phyloP scores from a whole-genome alignment of 2,797 vertebrate genomes.

The Picus viridis region DNA sequence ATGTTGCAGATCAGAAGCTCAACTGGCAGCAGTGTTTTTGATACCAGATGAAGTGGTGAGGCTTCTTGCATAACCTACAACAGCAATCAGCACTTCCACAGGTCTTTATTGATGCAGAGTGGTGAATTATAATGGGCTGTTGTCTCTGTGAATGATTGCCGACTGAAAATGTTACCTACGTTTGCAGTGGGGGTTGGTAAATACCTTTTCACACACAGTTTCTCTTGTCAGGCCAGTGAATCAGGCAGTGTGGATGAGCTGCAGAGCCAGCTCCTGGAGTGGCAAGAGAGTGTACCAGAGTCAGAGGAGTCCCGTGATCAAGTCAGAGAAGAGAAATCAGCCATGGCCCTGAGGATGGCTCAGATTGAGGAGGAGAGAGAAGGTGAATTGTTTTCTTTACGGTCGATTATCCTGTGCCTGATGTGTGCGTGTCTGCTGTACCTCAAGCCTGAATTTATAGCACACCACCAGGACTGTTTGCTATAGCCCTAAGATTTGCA shows the following conservation, averaged over 20 bases:
- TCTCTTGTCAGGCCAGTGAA: constrained; percentile 85
- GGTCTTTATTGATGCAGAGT: background rate
- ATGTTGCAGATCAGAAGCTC: background rate
- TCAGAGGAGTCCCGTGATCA: constrained; percentile 81
- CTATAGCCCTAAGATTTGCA: background rate
- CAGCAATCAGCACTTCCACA: background rate
- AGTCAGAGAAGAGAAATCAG: constrained; percentile 84
- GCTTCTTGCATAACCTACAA: background rate
- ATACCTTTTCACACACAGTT: background rate
- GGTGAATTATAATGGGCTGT: background rate
- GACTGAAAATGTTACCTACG: background rate
- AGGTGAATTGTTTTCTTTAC: constrained; percentile 79
- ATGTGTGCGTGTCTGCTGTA: background rate
- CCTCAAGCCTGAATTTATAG: background rate
- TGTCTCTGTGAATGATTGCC: background rate
- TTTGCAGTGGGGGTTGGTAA: background rate
- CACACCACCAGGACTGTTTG: background rate
- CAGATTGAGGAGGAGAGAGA: constrained; percentile 94
- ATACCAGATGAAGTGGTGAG: accelerated
- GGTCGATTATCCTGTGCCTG: background rate
- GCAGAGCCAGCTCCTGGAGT: constrained; percentile 88
- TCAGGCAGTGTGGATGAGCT: constrained; percentile 89
- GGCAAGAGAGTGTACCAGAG: constrained; percentile 88
- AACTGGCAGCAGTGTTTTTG: background rate
- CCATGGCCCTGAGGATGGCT: constrained; percentile 84